Evolutionary conservation across 2,888 invertebrate genomes (phyloP), one percentile per base, ranked within the genome.

Genomic region (Ellobium chinense): DNA sequence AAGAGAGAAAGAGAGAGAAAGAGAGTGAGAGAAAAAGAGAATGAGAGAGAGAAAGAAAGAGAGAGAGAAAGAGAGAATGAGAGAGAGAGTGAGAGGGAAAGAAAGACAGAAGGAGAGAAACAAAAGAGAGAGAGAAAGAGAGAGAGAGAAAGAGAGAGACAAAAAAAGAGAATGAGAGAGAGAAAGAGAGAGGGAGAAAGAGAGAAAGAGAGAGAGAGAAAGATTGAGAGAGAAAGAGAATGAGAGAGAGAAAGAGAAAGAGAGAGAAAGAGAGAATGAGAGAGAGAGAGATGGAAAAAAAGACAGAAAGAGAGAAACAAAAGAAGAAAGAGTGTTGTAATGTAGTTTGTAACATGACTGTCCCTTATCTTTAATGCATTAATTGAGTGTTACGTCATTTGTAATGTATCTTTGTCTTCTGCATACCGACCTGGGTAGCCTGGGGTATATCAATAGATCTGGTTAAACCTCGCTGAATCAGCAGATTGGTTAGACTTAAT

Each of bases 191-290:
- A 60, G 60, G n/a, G 60, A 60, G 65, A 34, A n/a, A 54, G 34
- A 31, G n/a, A 65, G 65, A 65, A n/a, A 65, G 65, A 65, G 36
- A 65, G 34, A 31, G 24, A 65, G 65, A 65, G 36, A 65, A 31
- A 29, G 9, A 74, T 60, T 60, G 39, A 62, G 60, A 62, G 39
- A 74, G 60, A 62, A 37, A 74, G 74, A 62, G 62, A 36, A 39
- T 21, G 39, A 62, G 62, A 62, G 39, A 62, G 39, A 70, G 56
- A 70, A 54, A 56, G 31, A 56, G 62, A 37, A 29, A 70, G 70
- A 70, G 56, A 70, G 56, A 54, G 56, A 70, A 54, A 29, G 27
- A 70, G 70, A 56, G 56, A 27, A 37, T 54, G 56, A 54, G 54
- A 54, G 29, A 54, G 70, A 70, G 56, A 65, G 34, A 65, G 34